Evolutionary conservation across 2,113 vertebrate genomes (phyloP).

Genomic region (Archocentrus centrarchus): DNA sequence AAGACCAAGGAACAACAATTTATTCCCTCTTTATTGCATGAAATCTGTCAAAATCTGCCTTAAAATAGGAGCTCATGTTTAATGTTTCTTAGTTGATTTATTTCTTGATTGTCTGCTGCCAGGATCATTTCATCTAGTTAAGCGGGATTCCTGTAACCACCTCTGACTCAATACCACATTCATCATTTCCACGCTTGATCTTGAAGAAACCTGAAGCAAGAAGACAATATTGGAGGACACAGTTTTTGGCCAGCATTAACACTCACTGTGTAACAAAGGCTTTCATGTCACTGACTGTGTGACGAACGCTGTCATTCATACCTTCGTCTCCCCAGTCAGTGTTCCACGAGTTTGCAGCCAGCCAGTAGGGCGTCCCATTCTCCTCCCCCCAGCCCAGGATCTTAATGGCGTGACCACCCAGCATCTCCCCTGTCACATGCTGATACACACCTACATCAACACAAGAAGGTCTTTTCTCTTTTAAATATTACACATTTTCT

Average conservation of each 20-base stretch:
- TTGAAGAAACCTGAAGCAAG: constrained; percentile 88
- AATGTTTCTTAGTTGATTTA: not conserved
- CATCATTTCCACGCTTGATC: constrained; percentile 89
- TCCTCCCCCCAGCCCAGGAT: constrained; percentile 93
- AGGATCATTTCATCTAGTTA: constrained; percentile 45
- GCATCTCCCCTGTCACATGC: constrained; percentile 83
- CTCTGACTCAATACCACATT: constrained; percentile 91
- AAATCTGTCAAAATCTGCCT: not conserved
- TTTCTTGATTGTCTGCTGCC: not conserved
- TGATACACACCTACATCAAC: constrained; percentile 88
- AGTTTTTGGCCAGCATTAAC: not conserved
- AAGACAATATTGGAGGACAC: fast-evolving
- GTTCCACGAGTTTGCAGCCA: constrained; percentile 96
- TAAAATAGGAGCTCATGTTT: not conserved
- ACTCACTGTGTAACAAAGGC: not conserved
- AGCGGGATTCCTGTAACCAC: constrained; percentile 88
- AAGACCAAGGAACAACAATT: not conserved
- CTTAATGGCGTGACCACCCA: constrained; percentile 91
- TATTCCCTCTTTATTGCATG: not conserved
- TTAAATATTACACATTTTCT: not conserved
- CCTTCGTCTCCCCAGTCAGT: constrained; percentile 93
- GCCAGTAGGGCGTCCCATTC: constrained; percentile 87
- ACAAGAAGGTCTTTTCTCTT: not conserved
- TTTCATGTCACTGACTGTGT: not conserved
- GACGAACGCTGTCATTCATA: constrained; percentile 52